Base-by-base conservation (phyloP, 1,140 invertebrate genomes). In the Drosophila neocordata region DNA sequence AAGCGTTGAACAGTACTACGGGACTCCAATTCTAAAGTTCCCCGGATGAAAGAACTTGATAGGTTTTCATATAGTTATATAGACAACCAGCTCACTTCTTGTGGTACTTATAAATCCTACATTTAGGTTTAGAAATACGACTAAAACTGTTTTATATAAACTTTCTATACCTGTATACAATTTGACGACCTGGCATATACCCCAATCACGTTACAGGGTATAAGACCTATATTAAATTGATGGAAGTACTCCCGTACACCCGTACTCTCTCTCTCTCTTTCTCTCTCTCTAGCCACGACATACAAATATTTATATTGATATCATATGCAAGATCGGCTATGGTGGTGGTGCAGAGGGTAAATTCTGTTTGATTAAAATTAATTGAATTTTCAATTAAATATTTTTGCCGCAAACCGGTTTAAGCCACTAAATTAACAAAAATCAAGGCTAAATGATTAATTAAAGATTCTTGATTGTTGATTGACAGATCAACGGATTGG, bases 301-400 rank as follows among this genome's bases (percentile, higher is more conserved):
- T 11, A 8, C 4, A 48, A 48, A 48, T 48, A 11, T 48, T 20
- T 48, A 48, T 48, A 18, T 20, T 48, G 9, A 20, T 48, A 11
- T 20, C 37, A 38, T 31, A 31, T 38, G 9, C 38, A 24, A 11
- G 20, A 15, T 13, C 44, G 20, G 37, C 4, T 24, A 4, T 24
- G 7, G 1, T 6, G 27, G 27, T 24, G 56, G 55, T 60, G 12
- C 34, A 56, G 70, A 76, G 8, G 66, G 55, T 34, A 57, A 55
- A 72, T 71, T 51, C 68, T 51, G 48, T 78, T 82, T 66, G 67
- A 83, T 83, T 83, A 67, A 71, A 75, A 71, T 82, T 83, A 83
- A 82, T 82, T 83, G 75, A 83, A 83, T 72, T 83, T 65, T 63
- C 48, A 68, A 80, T 80, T 65, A 48, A 48, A 48, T 48, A 48